These are phyloP conservation scores for Tineola bisselliella DNA, from an alignment of 2,888 invertebrate genomes.

Conservation along the genomic window DNA sequence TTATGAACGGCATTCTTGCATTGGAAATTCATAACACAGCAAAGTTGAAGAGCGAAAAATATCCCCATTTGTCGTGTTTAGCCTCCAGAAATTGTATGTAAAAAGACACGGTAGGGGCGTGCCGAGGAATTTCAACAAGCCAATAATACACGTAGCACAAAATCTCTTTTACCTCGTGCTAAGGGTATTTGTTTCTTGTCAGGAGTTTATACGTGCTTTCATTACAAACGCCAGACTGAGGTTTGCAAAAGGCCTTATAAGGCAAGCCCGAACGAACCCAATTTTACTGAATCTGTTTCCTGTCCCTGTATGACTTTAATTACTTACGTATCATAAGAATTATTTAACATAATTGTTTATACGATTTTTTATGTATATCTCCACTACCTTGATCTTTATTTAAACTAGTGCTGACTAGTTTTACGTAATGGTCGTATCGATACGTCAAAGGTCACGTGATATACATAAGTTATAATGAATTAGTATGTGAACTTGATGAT, in stretches of 20 bases:
- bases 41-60: background rate
- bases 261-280: too few relatives aligned
- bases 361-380: background rate
- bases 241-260: slow-evolving; percentile 15
- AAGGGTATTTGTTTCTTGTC: slow-evolving; percentile 44
- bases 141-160: slow-evolving; percentile 25
- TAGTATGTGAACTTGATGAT: too few relatives aligned
- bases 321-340: too few relatives aligned
- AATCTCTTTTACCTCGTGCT: slow-evolving; percentile 30
- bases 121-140: background rate
- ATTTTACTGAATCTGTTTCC: too few relatives aligned
- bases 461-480: background rate
- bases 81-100: background rate
- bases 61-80: slow-evolving; percentile 8
- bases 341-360: too few relatives aligned
- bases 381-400: background rate
- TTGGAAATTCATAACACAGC: background rate
- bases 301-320: too few relatives aligned
- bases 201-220: slow-evolving; percentile 38
- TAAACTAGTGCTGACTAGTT: background rate
- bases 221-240: slow-evolving; percentile 34
- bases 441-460: background rate
- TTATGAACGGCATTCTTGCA: background rate
- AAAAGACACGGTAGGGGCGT: background rate
- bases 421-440: background rate